A percentile compares a stretch with the other conserved stretches of the same genome.
Evolutionary conservation across 1,140 invertebrate species (phyloP).

Genomic region (Trichonephila clavipes): DNA sequence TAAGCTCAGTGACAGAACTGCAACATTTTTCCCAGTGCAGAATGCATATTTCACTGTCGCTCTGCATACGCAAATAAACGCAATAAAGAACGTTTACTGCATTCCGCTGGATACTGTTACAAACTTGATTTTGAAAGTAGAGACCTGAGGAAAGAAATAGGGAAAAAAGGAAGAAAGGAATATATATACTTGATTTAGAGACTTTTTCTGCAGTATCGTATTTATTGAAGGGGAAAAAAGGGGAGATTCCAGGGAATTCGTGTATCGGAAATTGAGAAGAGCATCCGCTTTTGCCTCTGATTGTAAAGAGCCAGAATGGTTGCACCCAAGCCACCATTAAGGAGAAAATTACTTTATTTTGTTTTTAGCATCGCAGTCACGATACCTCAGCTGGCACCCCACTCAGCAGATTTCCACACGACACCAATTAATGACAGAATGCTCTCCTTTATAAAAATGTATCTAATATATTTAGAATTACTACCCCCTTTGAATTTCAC

Average conservation of each 20-base stretch:
- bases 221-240: neutral
- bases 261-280: conserved; percentile 26
- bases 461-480: too few relatives aligned
- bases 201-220: neutral
- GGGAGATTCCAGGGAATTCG: neutral
- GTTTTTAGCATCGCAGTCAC: too few relatives aligned
- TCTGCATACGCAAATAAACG: conserved; percentile 43
- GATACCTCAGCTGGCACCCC: too few relatives aligned
- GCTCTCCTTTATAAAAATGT: too few relatives aligned
- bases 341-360: too few relatives aligned
- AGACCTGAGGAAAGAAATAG: neutral
- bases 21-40: neutral
- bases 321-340: neutral
- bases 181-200: conserved; percentile 2
- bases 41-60: conserved; percentile 19
- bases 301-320: neutral
- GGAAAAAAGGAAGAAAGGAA: too few relatives aligned
- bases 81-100: conserved; percentile 21
- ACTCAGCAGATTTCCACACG: too few relatives aligned
- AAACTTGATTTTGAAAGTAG: conserved; percentile 45
- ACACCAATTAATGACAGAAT: too few relatives aligned
- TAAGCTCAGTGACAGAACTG: neutral
- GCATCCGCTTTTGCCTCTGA: conserved; percentile 1
- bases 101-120: conserved; percentile 7
- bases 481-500: too few relatives aligned